Evolutionary conservation across 2,113 vertebrate genomes (phyloP).

Genomic region (Lepus europaeus): DNA sequence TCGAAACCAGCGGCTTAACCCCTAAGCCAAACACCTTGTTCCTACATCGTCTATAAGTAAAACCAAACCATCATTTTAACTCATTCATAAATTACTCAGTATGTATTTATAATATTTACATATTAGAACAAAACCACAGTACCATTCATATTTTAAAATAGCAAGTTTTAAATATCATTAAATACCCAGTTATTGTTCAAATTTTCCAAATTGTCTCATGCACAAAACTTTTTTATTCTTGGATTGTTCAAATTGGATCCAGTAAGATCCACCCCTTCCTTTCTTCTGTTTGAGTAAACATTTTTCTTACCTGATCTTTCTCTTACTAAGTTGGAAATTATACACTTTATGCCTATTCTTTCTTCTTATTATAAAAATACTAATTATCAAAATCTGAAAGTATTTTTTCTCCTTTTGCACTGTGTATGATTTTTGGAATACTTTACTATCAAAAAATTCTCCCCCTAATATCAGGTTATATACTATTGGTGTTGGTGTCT

Average conservation of each 20-base stretch:
- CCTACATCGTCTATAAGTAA: not conserved
- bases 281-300: not conserved
- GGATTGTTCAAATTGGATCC: not conserved
- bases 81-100: not conserved
- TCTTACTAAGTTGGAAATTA: not conserved
- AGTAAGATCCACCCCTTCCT: not conserved
- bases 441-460: not conserved
- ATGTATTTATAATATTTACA: not conserved
- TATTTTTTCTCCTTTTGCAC: not conserved
- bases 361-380: slow-evolving; percentile 2
- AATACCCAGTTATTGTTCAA: not conserved
- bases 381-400: not conserved
- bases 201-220: not conserved
- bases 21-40: too few species aligned
- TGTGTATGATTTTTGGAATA: not conserved
- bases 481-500: not conserved
- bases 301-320: not conserved
- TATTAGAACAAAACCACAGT: not conserved
- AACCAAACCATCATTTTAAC: not conserved
- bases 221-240: not conserved
- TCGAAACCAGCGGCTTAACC: too few species aligned
- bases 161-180: not conserved
- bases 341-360: not conserved
- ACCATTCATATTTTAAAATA: not conserved
- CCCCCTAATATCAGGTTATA: not conserved